phyloP scores from a whole-genome alignment of 2,888 invertebrate species.

The Athrips mouffetella region DNA sequence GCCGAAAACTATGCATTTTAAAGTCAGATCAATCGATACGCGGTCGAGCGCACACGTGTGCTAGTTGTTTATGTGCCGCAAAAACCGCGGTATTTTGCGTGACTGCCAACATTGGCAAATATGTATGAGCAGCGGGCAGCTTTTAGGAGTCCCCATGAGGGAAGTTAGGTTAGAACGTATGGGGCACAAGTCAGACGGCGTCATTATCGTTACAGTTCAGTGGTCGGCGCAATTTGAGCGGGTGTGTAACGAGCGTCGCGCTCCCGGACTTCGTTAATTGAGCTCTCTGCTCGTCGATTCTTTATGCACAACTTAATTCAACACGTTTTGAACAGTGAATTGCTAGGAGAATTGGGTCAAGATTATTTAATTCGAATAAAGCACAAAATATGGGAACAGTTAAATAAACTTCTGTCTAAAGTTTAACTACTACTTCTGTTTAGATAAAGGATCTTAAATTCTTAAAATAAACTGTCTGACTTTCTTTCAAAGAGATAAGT shows the following conservation, averaged over 20 bases:
- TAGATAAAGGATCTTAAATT: too few species aligned
- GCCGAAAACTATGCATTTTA: constrained; percentile 70
- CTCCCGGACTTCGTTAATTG: constrained; percentile 61
- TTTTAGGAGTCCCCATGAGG: constrained; percentile 68
- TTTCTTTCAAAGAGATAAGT: too few species aligned
- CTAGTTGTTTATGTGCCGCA: constrained; percentile 73
- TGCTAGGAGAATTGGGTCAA: background rate
- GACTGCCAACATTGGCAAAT: constrained; percentile 61
- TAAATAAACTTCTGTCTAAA: too few species aligned
- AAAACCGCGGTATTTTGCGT: constrained; percentile 69
- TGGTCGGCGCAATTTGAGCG: constrained; percentile 62
- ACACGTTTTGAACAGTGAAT: constrained; percentile 6
- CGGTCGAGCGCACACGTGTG: constrained; percentile 64
- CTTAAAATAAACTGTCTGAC: too few species aligned
- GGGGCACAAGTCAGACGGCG: constrained; percentile 55
- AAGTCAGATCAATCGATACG: constrained; percentile 71
- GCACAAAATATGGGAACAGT: too few species aligned
- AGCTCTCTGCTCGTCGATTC: constrained; percentile 47
- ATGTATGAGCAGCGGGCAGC: constrained; percentile 58
- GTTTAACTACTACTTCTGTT: too few species aligned
- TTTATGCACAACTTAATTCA: constrained; percentile 41
- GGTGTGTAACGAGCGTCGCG: constrained; percentile 60
- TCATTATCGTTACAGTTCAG: constrained; percentile 70
- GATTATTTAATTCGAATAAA: too few species aligned
- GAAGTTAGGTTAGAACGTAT: constrained; percentile 61